Evolutionary conservation across 1,140 invertebrate species (phyloP), one percentile per base, ranked within the genome.

Genomic region (Kradibia gibbosae): DNA sequence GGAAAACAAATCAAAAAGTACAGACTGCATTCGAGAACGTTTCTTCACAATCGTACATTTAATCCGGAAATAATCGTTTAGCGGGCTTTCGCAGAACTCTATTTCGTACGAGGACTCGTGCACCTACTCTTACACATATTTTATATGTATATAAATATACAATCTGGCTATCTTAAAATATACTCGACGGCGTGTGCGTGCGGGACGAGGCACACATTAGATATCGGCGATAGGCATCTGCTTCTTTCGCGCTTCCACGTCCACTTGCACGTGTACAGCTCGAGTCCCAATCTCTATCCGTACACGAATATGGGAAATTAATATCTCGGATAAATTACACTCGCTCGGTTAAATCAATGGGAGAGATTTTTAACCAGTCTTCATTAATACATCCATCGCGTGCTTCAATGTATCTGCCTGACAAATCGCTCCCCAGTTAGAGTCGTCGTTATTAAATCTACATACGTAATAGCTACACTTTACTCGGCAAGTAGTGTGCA

Each of bases 31-130:
- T 73, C 75, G 85, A 48, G 17, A 39, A 53, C 22, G 48, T 20
- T n/a, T n/a, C 53, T n/a, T 22, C 2, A n/a, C 5, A 4, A 20
- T 11, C 15, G 13, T 2, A 53, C 53, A 80, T 82, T 83, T 86
- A 86, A 88, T 89, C 86, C 85, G 88, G 87, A 88, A 89, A 88
- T 78, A 84, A 85, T 85, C 87, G 87, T 88, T 89, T 87, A 57
- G 34, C 22, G 4, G 34, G 0, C 8, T 39, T 2, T 22, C 13
- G 2, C 22, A n/a, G 11, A 72, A 36, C n/a, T n/a, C n/a, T n/a
- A n/a, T n/a, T n/a, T n/a, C n/a, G n/a, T 53, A 74, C 50, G 50
- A 74, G 22, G 31, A 39, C 57, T 75, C 28, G 28, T 11, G 15
- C 22, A 13, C 0, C 25, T 2, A 13, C 22, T 53, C 3, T 20